Evolutionary conservation across 2,797 vertebrate species (phyloP).

Genomic region (Falco columbarius): DNA sequence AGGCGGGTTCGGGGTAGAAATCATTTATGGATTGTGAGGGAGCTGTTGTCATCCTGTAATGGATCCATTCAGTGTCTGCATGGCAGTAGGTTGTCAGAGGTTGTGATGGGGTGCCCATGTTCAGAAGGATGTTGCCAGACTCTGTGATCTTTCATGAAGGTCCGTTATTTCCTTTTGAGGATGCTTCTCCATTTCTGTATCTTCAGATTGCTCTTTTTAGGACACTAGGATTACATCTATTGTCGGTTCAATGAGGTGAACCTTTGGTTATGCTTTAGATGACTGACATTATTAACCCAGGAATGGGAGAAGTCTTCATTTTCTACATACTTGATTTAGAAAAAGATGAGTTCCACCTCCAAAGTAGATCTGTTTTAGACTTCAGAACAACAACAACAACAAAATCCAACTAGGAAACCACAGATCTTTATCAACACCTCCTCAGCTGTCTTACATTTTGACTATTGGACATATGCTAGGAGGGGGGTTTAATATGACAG

Average conservation of each 20-base stretch:
- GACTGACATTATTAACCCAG: neutral
- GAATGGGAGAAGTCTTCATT: neutral
- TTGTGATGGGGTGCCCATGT: neutral
- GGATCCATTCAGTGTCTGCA: neutral
- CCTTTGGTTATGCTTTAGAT: neutral
- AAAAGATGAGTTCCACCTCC: neutral
- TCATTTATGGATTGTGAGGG: neutral
- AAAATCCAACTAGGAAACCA: neutral
- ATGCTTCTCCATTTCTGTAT: neutral
- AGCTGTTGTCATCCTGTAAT: neutral
- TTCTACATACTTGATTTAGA: neutral
- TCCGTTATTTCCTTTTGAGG: neutral
- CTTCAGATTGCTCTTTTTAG: neutral
- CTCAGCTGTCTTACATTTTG: neutral
- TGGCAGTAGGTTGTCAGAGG: neutral
- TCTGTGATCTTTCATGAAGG: neutral
- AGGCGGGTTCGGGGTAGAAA: neutral
- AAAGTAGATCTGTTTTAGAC: neutral
- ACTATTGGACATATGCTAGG: neutral
- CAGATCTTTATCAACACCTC: neutral
- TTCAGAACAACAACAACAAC: neutral
- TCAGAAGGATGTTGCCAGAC: neutral
- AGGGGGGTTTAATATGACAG: neutral
- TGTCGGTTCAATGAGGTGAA: neutral
- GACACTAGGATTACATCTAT: neutral